A percentile compares a stretch with the other conserved stretches of the same genome.
These are phyloP conservation scores for Oegoconia quadripuncta DNA, from an alignment of 2,888 invertebrate species.

Conservation along the genomic window DNA sequence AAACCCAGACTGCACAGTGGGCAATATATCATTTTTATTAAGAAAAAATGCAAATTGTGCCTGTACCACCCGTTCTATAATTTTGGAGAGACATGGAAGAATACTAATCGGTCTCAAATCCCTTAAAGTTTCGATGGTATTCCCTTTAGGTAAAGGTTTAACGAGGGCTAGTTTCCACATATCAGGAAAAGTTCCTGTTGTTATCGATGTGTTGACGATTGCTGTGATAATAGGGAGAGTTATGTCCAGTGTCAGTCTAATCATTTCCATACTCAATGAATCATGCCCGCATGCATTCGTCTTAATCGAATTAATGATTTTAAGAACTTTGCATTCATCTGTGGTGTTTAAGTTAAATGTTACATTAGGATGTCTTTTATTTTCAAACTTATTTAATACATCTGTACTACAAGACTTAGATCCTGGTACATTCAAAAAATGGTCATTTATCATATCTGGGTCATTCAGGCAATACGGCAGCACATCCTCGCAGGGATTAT, in stretches of 20 bases:
- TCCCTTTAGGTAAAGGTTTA: conserved; percentile 2
- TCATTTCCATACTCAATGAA: not conserved
- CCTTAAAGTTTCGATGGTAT: not conserved
- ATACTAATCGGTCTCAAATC: conserved; percentile 12
- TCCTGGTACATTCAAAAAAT: conserved; percentile 3
- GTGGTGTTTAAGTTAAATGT: no score
- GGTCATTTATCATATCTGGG: conserved; percentile 1
- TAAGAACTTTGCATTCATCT: not conserved
- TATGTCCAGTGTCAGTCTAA: not conserved
- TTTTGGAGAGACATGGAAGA: conserved; percentile 11
- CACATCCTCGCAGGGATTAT: no score
- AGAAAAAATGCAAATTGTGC: conserved; percentile 6
- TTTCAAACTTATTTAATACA: no score
- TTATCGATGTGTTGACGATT: not conserved
- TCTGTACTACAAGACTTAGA: no score
- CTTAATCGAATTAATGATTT: not conserved
- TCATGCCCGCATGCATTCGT: not conserved
- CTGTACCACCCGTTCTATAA: conserved; percentile 13
- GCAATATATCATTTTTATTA: conserved; percentile 5
- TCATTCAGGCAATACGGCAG: not conserved
- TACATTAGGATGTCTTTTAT: no score
- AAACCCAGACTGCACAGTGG: conserved; percentile 10
- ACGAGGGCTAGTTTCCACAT: not conserved
- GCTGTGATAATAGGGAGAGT: not conserved
- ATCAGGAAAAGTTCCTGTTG: no score